Evolutionary conservation across 2,797 vertebrate species (phyloP).

Genomic region (Sebastes variabilis): DNA sequence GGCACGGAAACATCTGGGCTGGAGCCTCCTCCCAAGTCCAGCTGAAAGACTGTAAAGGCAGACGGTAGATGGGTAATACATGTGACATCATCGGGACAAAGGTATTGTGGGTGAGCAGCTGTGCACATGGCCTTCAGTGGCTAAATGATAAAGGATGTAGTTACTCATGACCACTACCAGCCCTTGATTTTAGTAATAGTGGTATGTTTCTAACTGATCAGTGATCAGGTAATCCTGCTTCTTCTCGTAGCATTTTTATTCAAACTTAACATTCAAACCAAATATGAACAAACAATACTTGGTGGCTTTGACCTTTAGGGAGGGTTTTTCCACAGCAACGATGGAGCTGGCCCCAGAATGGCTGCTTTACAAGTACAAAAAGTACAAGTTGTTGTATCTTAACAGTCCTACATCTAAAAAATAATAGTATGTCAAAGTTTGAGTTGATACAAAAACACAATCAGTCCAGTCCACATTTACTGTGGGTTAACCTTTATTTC

Average conservation of each 20-base stretch:
- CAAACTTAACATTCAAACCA: not conserved
- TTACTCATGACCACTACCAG: not conserved
- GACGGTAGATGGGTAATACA: not conserved
- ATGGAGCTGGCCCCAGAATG: no score
- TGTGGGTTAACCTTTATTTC: conserved; percentile 86
- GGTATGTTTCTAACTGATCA: not conserved
- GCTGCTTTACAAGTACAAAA: no score
- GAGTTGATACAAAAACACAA: not conserved
- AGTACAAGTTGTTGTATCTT: not conserved
- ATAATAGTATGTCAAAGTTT: not conserved
- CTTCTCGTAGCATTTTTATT: not conserved
- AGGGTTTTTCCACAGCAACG: not conserved
- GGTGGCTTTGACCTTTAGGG: not conserved
- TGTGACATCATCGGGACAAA: not conserved
- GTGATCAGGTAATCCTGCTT: not conserved
- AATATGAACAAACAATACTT: not conserved
- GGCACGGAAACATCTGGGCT: not conserved
- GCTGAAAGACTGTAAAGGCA: not conserved
- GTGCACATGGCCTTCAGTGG: not conserved
- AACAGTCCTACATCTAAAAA: not conserved
- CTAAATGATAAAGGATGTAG: not conserved
- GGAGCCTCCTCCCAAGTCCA: not conserved
- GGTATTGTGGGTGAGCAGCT: not conserved
- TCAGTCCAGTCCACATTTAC: conserved; percentile 51
- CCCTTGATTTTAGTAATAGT: no score